Base-by-base conservation (phyloP, 2,888 invertebrate species). In the Xylota segnis region DNA sequence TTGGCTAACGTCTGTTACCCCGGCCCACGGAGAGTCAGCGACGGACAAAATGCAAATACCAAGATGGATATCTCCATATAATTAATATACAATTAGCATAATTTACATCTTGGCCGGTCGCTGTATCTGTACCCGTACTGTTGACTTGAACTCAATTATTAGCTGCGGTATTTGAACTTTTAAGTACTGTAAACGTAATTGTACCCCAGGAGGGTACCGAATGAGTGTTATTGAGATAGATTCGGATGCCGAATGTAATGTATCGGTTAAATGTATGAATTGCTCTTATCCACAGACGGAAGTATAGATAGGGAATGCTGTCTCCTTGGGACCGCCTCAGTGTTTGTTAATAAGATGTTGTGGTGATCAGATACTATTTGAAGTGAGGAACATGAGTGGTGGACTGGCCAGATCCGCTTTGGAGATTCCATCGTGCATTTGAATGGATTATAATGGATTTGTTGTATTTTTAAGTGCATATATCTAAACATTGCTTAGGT, bases 41-140 rank as follows among this genome's bases (percentile, higher is more conserved):
- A 9, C 54, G 27, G 65, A 71, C 76, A 34, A 71, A 74, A 83
- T 74, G 74, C 74, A 79, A 79, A 83, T 79, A 68, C 56, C 61
- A n/a, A 54, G 83, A 84, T 84, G 68, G 45, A 65, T 84, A 84
- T 84, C 83, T 74, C 43, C 16, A 68, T 52, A 79, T 84, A 84
- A 84, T 84, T 84, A 84, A 84, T 79, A 74, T 84, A 68, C 79
- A 84, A 84, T 84, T 84, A 84, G 78, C 83, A 84, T 84, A 84
- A 84, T 79, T 84, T 74, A 70, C 40, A 40, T 74, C 74, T 74
- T 18, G 29, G 47, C 9, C 12, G 34, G 72, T 56, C 43, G 79
- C 61, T 68, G 61, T 40, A 70, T 18, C 37, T 37, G n/a, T n/a
- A n/a, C n/a, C n/a, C n/a, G n/a, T n/a, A 52, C 43, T 52, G 52